Evolutionary conservation across 2,888 invertebrate genomes (phyloP), one percentile per base, ranked within the genome.

Genomic region (Augiades crinisus): DNA sequence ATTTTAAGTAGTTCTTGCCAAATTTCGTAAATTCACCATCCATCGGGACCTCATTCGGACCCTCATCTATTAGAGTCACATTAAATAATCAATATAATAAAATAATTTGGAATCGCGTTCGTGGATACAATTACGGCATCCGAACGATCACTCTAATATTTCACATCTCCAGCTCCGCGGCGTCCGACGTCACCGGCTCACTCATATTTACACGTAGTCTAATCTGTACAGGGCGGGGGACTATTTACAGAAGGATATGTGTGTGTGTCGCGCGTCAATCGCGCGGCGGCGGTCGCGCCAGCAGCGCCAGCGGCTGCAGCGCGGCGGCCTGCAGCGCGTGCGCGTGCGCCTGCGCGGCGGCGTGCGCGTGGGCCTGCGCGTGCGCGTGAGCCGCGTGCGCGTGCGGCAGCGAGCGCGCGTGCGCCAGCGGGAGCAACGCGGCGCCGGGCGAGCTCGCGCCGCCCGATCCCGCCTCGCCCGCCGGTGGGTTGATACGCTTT

Each of bases 401-500:
- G 55, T 68, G 67, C 61, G 61, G 62, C 60, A 68, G 62, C 57
- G 57, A 49, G 54, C 59, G 62, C 51, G 57, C 45, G 50, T 61
- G 55, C 45, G 65, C 56, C 36, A 64, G 68, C 57, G 90, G 90
- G 54, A 91, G 82, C 81, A 59, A 64, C 65, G 14, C 91, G 91
- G 54, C 45, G 52, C 72, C 92, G 91, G 76, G 92, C 88, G 59
- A 91, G 85, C 45, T 90, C 47, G 64, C 67, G 54, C 60, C 61
- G 60, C 62, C 65, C 36, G 61, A 56, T 46, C 59, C 64, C 54
- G 63, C 57, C 64, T 80, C 85, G 63, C 80, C 83, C 95, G 95
- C 76, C 40, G 97, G 96, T 36, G 98, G 98, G 86, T 98, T 98
- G 72, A 98, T 98, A 65, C 98, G 93, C 79, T 98, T 98, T 88